A percentile compares a stretch with the other conserved stretches of the same genome.
Conservation (phyloP, 1,140 invertebrate genomes). For the Platyura marginata region DNA sequence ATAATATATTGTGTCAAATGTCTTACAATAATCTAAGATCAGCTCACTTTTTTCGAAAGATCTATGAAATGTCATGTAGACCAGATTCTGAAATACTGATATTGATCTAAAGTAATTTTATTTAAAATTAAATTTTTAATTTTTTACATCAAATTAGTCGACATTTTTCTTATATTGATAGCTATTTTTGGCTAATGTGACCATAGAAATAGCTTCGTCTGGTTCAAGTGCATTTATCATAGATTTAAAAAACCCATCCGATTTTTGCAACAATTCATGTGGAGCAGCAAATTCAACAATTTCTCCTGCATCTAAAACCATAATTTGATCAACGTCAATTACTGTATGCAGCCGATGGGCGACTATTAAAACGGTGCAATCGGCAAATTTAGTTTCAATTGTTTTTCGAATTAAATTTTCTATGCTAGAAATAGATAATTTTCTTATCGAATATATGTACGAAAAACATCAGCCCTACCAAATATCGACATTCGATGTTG, state of each 20-base stretch:
- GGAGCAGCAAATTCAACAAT: conserved; percentile 36
- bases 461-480: conserved; percentile 17
- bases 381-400: conserved; percentile 30
- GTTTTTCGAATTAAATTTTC: conserved; percentile 36
- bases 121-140: no score
- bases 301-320: conserved; percentile 46
- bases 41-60: no score
- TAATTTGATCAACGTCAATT: conserved; percentile 44
- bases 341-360: conserved; percentile 51
- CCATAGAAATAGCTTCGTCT: no score
- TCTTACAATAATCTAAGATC: no score
- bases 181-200: no score
- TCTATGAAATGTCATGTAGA: no score
- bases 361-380: conserved; percentile 53
- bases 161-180: no score
- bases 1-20: no score
- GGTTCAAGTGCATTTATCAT: not conserved
- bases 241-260: not conserved
- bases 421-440: conserved; percentile 22
- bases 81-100: no score
- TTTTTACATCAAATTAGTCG: no score
- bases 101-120: no score
- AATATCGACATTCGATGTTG: conserved; percentile 35
- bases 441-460: conserved; percentile 1
- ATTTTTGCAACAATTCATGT: conserved; percentile 27